Evolutionary conservation across 1,140 invertebrate genomes (phyloP), one percentile per base, ranked within the genome.

Genomic region (Plutomurus gul): DNA sequence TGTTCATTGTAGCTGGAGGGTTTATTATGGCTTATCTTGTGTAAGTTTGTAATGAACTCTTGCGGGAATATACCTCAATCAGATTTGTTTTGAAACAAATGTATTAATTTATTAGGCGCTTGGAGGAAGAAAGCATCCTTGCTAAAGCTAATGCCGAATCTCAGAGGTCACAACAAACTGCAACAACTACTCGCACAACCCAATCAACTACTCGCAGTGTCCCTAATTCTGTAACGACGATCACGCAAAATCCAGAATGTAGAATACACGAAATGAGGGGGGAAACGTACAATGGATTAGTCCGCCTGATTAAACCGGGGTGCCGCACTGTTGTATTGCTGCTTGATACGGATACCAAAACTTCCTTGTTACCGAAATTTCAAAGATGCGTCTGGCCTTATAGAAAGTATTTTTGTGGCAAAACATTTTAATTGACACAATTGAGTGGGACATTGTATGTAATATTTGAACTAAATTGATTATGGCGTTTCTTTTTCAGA

Each of bases 341-440:
- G 36, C 92, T 98, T 2, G 96, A 99, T 88, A 89, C 91, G 85
- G 93, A 97, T 85, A 94, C 92, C 77, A 93, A 95, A 77, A 88
- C 93, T 76, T 93, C 93, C 86, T 88, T 99, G 56, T 88, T 99
- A 75, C 92, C 94, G 73, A 92, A 93, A 82, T 99, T 98, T 89
- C 95, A 97, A 86, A 93, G 92, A 87, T 92, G 93, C 83, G 93
- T 98, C 65, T 97, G 95, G 92, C 96, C 96, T 16, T 97, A 98
- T 86, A 91, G 96, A 85, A 95, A 95, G 94, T 96, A 88, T 87
- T 89, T 43, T 40, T 72, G 27, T n/a, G n/a, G n/a, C n/a, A n/a
- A n/a, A n/a, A n/a, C n/a, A n/a, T n/a, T 56, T 37, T 37, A 71
- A 4, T 71, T 5, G 4, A 16, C 84, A 60, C 33, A 77, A 27